Conservation (phyloP, 2,888 invertebrate species). For the Yponomeuta cagnagella region DNA sequence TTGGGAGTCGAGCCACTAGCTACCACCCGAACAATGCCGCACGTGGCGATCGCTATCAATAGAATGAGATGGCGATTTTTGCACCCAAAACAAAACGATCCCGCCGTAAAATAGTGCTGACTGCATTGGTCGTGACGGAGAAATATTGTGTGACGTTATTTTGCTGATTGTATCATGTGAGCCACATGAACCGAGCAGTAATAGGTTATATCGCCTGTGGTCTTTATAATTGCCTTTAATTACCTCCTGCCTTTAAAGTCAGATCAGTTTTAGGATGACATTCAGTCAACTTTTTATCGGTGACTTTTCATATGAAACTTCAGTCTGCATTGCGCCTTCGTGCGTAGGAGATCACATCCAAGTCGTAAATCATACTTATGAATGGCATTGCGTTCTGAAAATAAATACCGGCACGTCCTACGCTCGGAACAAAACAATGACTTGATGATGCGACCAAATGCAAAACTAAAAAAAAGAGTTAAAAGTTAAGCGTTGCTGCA, state of each 20-base stretch:
- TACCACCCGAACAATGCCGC: constrained; percentile 36
- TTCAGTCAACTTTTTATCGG: background rate
- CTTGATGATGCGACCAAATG: constrained; percentile 36
- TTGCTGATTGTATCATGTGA: background rate
- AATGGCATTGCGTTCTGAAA: background rate
- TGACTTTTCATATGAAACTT: background rate
- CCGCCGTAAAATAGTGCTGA: constrained; percentile 18
- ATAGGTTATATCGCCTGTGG: background rate
- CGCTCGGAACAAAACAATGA: constrained; percentile 52
- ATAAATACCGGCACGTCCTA: constrained; percentile 36
- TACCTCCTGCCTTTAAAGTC: too few species aligned
- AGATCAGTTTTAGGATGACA: background rate
- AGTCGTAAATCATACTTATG: constrained; percentile 2
- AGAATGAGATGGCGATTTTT: constrained; percentile 27
- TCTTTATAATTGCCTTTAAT: too few species aligned
- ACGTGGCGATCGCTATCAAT: constrained; percentile 67
- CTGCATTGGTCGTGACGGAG: constrained; percentile 7
- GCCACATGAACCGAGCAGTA: background rate
- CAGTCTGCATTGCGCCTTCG: background rate
- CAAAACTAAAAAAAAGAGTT: constrained; percentile 40
- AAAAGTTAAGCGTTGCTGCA: constrained; percentile 34
- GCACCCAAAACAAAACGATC: constrained; percentile 51
- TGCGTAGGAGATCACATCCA: constrained; percentile 4
- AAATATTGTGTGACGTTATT: constrained; percentile 15
- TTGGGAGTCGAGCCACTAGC: constrained; percentile 25